These are phyloP conservation scores for Paraplagusia blochii DNA, from an alignment of 2,113 vertebrate species.

Conservation along the genomic window DNA sequence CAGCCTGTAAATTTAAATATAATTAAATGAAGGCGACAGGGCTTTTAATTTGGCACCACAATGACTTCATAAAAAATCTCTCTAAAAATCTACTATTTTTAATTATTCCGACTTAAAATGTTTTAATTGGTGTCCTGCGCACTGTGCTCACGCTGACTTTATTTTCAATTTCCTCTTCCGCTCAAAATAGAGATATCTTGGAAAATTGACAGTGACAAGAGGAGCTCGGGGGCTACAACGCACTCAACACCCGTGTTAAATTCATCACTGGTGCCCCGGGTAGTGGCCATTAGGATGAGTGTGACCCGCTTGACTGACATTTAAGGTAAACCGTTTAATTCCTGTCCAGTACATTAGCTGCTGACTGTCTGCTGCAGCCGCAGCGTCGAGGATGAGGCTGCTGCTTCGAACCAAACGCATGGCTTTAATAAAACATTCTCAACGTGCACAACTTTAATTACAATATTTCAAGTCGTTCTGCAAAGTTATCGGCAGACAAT, in stretches of 20 bases:
- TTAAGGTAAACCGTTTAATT: slow-evolving; percentile 95
- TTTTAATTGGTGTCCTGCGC: neutral
- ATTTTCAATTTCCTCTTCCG: slow-evolving; percentile 34
- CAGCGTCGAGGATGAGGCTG: too few species aligned
- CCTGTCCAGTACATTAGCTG: slow-evolving; percentile 81
- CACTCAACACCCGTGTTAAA: slow-evolving; percentile 96
- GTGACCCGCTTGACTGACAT: slow-evolving; percentile 89
- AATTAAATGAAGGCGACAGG: neutral
- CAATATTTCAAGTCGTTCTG: too few species aligned
- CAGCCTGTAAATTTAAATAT: neutral
- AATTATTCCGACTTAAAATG: too few species aligned
- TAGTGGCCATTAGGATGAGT: slow-evolving; percentile 84
- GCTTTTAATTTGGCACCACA: neutral
- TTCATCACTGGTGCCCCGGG: slow-evolving; percentile 90
- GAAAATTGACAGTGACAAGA: slow-evolving; percentile 99
- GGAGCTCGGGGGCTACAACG: slow-evolving; percentile 90
- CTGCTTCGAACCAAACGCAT: too few species aligned
- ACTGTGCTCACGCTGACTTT: neutral
- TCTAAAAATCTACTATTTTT: too few species aligned
- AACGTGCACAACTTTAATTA: too few species aligned
- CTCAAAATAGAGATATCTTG: slow-evolving; percentile 96
- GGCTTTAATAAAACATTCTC: too few species aligned
- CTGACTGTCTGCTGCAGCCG: slow-evolving; percentile 57
- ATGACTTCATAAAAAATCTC: too few species aligned
- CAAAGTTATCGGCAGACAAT: too few species aligned